Evolutionary conservation across 2,113 vertebrate genomes (phyloP).

Genomic region (Carassius carassius): DNA sequence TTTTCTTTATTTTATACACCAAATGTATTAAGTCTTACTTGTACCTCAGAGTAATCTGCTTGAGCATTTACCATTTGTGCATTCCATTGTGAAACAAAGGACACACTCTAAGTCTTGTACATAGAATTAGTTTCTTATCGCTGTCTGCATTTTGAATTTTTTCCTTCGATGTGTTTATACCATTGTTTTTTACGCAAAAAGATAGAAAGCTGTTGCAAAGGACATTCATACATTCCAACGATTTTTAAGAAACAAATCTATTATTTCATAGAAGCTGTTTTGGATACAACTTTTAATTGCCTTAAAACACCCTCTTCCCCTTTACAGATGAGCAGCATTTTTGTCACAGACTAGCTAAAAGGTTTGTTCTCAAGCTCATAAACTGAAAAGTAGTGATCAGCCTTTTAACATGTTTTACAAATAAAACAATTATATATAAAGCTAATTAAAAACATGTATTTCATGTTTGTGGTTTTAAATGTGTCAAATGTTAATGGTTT

Average conservation of each 20-base stretch:
- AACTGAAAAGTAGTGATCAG: conserved; percentile 26
- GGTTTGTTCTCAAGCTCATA: conserved; percentile 23
- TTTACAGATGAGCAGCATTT: conserved; percentile 47
- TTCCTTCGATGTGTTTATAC: conserved; percentile 45
- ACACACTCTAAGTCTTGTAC: conserved; percentile 51
- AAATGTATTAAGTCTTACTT: conserved; percentile 39
- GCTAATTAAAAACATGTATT: background rate
- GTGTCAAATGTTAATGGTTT: background rate
- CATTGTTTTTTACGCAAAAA: conserved; percentile 49
- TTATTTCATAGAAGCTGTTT: conserved; percentile 51
- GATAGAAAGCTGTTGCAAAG: conserved; percentile 48
- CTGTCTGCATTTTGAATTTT: conserved; percentile 44
- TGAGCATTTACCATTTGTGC: conserved; percentile 47
- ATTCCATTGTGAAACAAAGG: conserved; percentile 15
- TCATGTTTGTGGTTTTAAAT: conserved; percentile 12
- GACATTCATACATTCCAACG: conserved; percentile 61
- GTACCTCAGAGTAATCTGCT: conserved; percentile 48
- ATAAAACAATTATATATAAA: background rate
- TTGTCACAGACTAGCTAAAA: conserved; percentile 25
- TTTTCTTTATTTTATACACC: conserved; percentile 36
- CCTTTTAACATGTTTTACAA: conserved; percentile 23
- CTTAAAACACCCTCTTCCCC: conserved; percentile 55
- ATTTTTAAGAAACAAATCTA: conserved; percentile 51
- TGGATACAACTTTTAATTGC: conserved; percentile 56
- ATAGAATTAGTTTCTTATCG: conserved; percentile 51